These are phyloP conservation scores for Nasonia longicornis DNA, from an alignment of 1,140 invertebrate species.

Conservation along the genomic window DNA sequence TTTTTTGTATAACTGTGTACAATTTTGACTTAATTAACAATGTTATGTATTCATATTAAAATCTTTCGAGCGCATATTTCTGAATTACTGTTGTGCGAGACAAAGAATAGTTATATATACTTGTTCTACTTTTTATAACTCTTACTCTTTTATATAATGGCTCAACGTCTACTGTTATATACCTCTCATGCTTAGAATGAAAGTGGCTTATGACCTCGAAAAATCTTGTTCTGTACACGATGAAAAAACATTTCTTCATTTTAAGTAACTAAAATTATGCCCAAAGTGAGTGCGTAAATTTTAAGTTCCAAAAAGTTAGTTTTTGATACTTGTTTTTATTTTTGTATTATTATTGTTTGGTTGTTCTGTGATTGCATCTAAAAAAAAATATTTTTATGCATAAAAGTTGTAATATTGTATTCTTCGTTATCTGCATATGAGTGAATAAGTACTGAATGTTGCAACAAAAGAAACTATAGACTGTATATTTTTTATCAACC, in stretches of 20 bases:
- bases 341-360: neutral
- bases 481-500: neutral
- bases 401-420: neutral
- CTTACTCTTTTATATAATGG: no score
- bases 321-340: neutral
- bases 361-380: neutral
- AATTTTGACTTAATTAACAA: no score
- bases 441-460: slow-evolving; percentile 1
- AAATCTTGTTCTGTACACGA: neutral
- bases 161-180: no score
- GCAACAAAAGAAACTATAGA: neutral
- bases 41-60: no score
- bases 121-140: neutral
- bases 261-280: no score
- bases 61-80: no score
- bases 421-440: neutral
- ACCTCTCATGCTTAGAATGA: neutral
- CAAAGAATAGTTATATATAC: neutral
- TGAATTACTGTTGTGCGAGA: neutral
- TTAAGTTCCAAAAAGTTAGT: no score
- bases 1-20: no score
- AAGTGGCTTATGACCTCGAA: slow-evolving; percentile 5
- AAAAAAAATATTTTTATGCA: neutral
- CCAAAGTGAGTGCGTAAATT: no score
- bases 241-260: no score